Conservation (phyloP, 1,140 invertebrate genomes). For the Lasioglossum albipes region DNA sequence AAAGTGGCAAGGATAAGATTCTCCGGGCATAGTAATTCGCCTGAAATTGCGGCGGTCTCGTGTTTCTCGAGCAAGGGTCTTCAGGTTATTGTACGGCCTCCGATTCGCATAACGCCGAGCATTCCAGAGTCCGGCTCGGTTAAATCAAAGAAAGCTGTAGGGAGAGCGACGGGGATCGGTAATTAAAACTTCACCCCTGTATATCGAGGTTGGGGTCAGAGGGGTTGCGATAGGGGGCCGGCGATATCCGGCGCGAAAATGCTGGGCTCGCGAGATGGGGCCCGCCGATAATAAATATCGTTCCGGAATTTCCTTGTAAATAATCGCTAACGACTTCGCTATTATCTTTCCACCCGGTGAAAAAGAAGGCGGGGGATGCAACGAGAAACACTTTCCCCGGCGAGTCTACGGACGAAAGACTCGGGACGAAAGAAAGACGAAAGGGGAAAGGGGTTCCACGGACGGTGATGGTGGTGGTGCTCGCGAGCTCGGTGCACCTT, state of each 20-base stretch:
- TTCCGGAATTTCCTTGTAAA: slow-evolving; percentile 26
- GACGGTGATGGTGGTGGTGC: not conserved
- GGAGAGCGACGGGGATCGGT: not conserved
- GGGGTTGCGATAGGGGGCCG: not conserved
- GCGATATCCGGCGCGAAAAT: slow-evolving; percentile 3
- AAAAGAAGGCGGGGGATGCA: slow-evolving; percentile 19
- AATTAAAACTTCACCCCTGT: slow-evolving; percentile 23
- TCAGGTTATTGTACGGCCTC: too few relatives aligned
- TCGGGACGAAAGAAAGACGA: too few relatives aligned
- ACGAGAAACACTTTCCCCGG: slow-evolving; percentile 71
- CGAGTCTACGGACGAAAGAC: not conserved
- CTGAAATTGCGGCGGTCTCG: too few relatives aligned
- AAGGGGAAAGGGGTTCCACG: too few relatives aligned
- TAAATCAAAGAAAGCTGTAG: slow-evolving; percentile 1
- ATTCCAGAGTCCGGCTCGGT: not conserved
- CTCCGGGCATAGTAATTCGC: too few relatives aligned
- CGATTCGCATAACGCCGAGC: too few relatives aligned
- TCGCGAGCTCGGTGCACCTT: slow-evolving; percentile 51
- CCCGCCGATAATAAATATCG: slow-evolving; percentile 28
- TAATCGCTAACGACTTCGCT: slow-evolving; percentile 36
- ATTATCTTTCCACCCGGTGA: slow-evolving; percentile 16
- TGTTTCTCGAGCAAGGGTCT: too few relatives aligned
- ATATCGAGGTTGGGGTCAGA: not conserved
- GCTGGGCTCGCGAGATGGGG: not conserved
- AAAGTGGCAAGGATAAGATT: too few relatives aligned